These are phyloP conservation scores for Noturus placidus DNA, from an alignment of 2,113 vertebrate genomes.

Conservation along the genomic window DNA sequence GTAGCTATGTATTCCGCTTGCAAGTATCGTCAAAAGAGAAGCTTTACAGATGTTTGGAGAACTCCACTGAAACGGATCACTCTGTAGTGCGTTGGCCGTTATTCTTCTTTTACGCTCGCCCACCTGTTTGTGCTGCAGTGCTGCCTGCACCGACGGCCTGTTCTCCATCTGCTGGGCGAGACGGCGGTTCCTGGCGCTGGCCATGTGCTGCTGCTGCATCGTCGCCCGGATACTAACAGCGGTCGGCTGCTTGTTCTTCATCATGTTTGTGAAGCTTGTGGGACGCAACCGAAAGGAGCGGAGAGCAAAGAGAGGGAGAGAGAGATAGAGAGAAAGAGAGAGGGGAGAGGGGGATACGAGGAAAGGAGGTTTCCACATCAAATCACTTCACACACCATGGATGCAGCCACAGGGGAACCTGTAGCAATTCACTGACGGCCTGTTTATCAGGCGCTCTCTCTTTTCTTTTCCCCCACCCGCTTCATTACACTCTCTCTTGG, in stretches of 20 bases:
- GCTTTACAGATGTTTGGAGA: not conserved
- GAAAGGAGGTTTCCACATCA: constrained; percentile 76
- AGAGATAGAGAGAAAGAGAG: constrained; percentile 49
- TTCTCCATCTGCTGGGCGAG: constrained; percentile 99
- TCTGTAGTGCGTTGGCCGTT: not conserved
- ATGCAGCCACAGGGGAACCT: constrained; percentile 50
- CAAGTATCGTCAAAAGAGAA: not conserved
- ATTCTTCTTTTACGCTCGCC: constrained; percentile 51
- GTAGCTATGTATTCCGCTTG: not conserved
- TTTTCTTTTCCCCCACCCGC: constrained; percentile 19
- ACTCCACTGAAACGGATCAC: not conserved
- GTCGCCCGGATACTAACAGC: constrained; percentile 95
- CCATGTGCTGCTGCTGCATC: constrained; percentile 97
- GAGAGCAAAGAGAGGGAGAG: constrained; percentile 38
- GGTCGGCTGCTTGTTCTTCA: constrained; percentile 99
- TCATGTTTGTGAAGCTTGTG: constrained; percentile 99
- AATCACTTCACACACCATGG: constrained; percentile 69
- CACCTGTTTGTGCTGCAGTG: constrained; percentile 97
- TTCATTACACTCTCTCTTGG: constrained; percentile 59
- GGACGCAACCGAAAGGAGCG: constrained; percentile 79
- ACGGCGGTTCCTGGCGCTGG: constrained; percentile 95
- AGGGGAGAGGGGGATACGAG: constrained; percentile 72
- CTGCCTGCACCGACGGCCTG: constrained; percentile 95
- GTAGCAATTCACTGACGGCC: constrained; percentile 52
- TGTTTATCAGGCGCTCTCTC: constrained; percentile 33